Percentiles rank a stretch among this genome's conserved stretches.
Evolutionary conservation across 1,140 invertebrate genomes (phyloP).

Genomic region (Eumeta japonica): DNA sequence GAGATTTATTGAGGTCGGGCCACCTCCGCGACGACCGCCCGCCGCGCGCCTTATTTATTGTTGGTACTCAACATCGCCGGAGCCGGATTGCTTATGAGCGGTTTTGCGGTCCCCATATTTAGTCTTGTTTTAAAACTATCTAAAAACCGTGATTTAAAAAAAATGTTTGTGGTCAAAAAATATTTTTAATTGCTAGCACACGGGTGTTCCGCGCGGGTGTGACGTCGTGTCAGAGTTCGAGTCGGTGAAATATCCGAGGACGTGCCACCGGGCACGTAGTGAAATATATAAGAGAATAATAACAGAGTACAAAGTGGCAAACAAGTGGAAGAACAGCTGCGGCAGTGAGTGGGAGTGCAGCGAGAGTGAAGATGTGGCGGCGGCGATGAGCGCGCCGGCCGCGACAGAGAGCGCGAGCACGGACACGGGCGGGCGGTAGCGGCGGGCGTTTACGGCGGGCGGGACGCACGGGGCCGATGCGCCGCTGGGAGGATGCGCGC

Average conservation of each 20-base stretch:
- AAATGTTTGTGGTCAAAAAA: not conserved
- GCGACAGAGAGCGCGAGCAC: constrained; percentile 21
- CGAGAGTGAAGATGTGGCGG: not conserved
- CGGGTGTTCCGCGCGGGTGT: not conserved
- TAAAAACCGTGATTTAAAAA: not conserved
- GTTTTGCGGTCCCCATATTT: not conserved
- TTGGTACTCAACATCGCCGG: too few relatives aligned
- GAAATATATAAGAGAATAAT: too few relatives aligned
- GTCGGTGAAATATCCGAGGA: too few relatives aligned
- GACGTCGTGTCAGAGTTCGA: too few relatives aligned
- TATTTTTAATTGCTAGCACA: not conserved
- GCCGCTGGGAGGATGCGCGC: constrained; percentile 40
- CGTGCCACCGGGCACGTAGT: too few relatives aligned
- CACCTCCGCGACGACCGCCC: not conserved
- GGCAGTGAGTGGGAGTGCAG: not conserved
- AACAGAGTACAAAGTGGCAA: not conserved
- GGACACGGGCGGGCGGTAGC: constrained; percentile 27
- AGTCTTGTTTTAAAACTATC: not conserved
- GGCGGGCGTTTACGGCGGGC: too few relatives aligned
- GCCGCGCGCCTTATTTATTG: not conserved
- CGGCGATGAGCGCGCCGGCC: not conserved
- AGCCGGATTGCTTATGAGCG: too few relatives aligned
- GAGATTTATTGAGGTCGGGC: constrained; percentile 17
- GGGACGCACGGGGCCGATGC: too few relatives aligned
- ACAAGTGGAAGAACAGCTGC: not conserved